Percentiles rank a stretch among this genome's conserved stretches.
phyloP scores from a whole-genome alignment of 2,888 invertebrate species.

The Lithophane socia region DNA sequence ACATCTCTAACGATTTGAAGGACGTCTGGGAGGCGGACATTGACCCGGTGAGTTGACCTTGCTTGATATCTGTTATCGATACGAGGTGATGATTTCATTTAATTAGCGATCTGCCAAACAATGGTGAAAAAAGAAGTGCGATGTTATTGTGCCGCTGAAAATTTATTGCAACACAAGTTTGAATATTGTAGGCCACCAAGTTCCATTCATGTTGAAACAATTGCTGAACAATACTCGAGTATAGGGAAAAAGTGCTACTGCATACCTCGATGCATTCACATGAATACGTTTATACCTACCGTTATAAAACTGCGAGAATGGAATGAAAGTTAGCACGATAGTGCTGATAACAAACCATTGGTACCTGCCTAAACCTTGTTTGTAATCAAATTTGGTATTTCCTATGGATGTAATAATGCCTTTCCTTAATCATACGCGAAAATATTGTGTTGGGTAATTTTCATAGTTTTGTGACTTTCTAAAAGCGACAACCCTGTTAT shows the following conservation, averaged over 20 bases:
- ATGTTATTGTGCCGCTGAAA: constrained; percentile 42
- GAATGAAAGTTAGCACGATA: constrained; percentile 57
- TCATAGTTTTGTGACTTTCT: constrained; percentile 55
- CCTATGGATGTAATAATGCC: constrained; percentile 6
- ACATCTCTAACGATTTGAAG: constrained; percentile 93
- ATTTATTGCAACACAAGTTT: constrained; percentile 30
- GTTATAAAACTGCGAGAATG: constrained; percentile 51
- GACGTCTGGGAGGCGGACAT: constrained; percentile 96
- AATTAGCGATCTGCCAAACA: constrained; percentile 57
- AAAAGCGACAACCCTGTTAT: constrained; percentile 64
- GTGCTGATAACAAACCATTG: constrained; percentile 55
- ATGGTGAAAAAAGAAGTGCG: constrained; percentile 21
- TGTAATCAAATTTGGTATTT: constrained; percentile 24
- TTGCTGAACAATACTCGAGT: constrained; percentile 50
- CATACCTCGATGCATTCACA: constrained; percentile 40
- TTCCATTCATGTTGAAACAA: constrained; percentile 59
- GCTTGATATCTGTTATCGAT: constrained; percentile 79
- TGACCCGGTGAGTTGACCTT: constrained; percentile 94
- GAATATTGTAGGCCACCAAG: constrained; percentile 38
- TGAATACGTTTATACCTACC: constrained; percentile 49
- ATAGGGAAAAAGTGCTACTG: constrained; percentile 51
- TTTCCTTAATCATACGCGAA: not conserved
- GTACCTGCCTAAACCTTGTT: constrained; percentile 23
- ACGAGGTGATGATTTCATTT: constrained; percentile 65
- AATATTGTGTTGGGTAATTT: not conserved